Evolutionary conservation across 2,113 vertebrate genomes (phyloP), one percentile per base, ranked within the genome.

Genomic region (Urocitellus parryii): DNA sequence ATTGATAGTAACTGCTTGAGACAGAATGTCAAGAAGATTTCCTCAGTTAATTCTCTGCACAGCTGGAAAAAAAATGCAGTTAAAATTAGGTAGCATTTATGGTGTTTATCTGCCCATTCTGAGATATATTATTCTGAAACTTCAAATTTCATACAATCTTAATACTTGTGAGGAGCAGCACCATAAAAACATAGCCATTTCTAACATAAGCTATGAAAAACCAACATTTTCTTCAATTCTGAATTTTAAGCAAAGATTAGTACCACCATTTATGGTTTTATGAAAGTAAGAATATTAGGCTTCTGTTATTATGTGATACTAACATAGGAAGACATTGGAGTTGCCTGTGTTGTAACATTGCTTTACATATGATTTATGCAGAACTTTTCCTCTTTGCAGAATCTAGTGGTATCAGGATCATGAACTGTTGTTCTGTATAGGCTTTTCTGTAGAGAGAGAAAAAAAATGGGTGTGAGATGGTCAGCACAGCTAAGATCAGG

Each of bases 31-130:
- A 83, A 48, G 77, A 85, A 91, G 68, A 89, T 39, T 88, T 86
- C 87, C 79, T 96, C 56, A 58, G 65, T 86, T 91, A 88, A 80
- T 91, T 82, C 18, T 89, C 79, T 67, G 72, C 58, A 80, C 51
- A 83, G 25, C 51, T 67, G 73, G 42, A 53, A 80, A 45, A 45
- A 45, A 94, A 91, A 58, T 56, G 29, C 34, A 90, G 8, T 74
- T 93, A 96, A 63, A 87, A 42, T 93, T 94, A 96, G n/a, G 10
- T n/a, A 73, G 58, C 37, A 84, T 80, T 70, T 53, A 2, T 96
- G 65, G 18, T 56, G 4, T 32, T 86, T 88, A 53, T 65, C 89
- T 95, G 81, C 25, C 73, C 81, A 34, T 22, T 65, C 34, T 58
- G 17, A 94, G 16, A 13, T 88, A 6, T 32, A 78, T 81, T 94